Conservation (phyloP, 2,113 vertebrate species). For the Menidia beryllina region DNA sequence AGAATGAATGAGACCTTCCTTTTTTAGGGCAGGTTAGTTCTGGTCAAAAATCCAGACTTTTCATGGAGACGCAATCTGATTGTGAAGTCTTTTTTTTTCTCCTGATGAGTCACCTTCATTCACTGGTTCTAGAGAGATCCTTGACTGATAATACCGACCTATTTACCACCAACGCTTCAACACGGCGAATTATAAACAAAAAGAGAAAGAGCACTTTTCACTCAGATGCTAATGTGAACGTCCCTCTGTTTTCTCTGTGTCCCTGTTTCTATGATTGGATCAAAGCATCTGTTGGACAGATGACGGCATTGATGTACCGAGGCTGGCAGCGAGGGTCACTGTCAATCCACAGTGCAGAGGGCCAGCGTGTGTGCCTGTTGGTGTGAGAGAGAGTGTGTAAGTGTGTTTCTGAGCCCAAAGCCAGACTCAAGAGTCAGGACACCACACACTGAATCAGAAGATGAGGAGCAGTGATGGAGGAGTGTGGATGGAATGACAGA, state of each 20-base stretch:
- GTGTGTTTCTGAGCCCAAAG: conserved; percentile 7
- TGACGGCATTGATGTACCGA: conserved; percentile 45
- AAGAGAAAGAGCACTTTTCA: conserved; percentile 33
- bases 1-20: no score
- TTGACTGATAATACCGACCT: conserved; percentile 71
- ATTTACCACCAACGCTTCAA: conserved; percentile 59
- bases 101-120: conserved; percentile 73
- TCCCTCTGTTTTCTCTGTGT: conserved; percentile 27
- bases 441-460: conserved; percentile 57
- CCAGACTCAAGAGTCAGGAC: conserved; percentile 35
- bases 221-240: conserved; percentile 54
- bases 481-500: conserved; percentile 30
- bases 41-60: background rate
- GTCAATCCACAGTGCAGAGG: conserved; percentile 25
- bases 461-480: conserved; percentile 43
- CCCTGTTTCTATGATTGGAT: conserved; percentile 32
- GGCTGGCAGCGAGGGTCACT: conserved; percentile 42
- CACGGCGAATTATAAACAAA: conserved; percentile 57
- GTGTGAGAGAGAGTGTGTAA: background rate
- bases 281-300: conserved; percentile 61
- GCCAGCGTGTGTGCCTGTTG: conserved; percentile 7
- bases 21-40: no score
- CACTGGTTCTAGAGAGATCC: conserved; percentile 67
- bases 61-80: conserved; percentile 29
- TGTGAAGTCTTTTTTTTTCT: conserved; percentile 48